Percentiles rank a stretch among this genome's conserved stretches.
phyloP scores from a whole-genome alignment of 2,888 invertebrate species.

The Tridacna gigas region DNA sequence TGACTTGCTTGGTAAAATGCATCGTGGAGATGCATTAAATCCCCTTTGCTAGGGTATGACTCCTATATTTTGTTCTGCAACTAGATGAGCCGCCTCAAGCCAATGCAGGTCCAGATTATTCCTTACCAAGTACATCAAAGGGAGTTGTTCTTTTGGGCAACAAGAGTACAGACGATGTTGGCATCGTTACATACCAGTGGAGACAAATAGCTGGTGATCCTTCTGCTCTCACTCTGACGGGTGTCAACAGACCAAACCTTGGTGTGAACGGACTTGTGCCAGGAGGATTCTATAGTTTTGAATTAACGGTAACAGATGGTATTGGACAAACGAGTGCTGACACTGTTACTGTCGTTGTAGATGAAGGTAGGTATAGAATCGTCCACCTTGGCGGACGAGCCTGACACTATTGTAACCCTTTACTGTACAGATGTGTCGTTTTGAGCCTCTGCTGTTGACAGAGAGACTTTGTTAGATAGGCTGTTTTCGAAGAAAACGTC shows the following conservation, averaged over 20 bases:
- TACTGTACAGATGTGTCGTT: no score
- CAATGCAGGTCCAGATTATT: slow-evolving; percentile 24
- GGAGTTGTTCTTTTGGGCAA: slow-evolving; percentile 23
- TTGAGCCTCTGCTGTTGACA: no score
- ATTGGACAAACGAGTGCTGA: slow-evolving; percentile 42
- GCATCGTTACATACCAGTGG: slow-evolving; percentile 39
- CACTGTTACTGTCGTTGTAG: slow-evolving; percentile 30
- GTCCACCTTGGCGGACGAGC: no score
- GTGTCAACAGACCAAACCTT: neutral
- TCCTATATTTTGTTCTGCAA: neutral
- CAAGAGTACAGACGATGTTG: slow-evolving; percentile 38
- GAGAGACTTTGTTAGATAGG: no score
- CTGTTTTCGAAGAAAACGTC: no score
- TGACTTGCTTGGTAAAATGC: no score
- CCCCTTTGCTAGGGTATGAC: no score
- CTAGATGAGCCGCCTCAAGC: slow-evolving; percentile 29
- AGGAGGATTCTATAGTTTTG: slow-evolving; percentile 39
- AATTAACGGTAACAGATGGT: slow-evolving; percentile 44
- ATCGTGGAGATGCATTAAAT: no score
- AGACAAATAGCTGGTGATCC: slow-evolving; percentile 21
- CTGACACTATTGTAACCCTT: no score
- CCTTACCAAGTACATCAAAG: neutral
- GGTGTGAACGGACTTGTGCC: neutral
- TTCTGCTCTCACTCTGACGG: neutral
- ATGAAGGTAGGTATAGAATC: slow-evolving; percentile 24